Evolutionary conservation across 2,888 invertebrate species (phyloP).

Genomic region (Tortricodes alternella): DNA sequence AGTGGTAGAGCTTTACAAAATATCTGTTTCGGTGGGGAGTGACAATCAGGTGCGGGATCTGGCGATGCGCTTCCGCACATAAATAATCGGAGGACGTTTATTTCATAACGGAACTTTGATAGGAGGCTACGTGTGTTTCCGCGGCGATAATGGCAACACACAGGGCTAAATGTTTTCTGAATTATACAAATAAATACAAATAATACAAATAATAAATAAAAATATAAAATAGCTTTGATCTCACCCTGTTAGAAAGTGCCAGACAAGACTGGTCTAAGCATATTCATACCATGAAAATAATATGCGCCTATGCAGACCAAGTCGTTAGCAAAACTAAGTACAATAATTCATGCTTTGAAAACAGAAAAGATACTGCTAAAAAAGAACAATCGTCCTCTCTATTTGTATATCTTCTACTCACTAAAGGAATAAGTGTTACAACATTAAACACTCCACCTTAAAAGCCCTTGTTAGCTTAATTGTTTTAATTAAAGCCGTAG

Average conservation of each 20-base stretch:
- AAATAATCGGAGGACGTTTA: conserved; percentile 74
- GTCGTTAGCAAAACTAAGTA: too few relatives aligned
- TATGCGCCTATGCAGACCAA: too few relatives aligned
- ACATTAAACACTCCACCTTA: conserved; percentile 23
- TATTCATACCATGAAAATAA: too few relatives aligned
- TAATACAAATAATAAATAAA: too few relatives aligned
- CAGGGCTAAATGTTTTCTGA: not conserved
- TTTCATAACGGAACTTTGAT: conserved; percentile 75
- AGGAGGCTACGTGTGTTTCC: conserved; percentile 58
- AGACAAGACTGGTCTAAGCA: too few relatives aligned
- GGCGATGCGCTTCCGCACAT: conserved; percentile 65
- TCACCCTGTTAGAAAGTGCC: too few relatives aligned
- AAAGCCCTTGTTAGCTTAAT: conserved; percentile 28
- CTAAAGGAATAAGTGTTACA: conserved; percentile 11
- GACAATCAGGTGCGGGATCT: conserved; percentile 67
- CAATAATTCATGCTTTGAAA: too few relatives aligned
- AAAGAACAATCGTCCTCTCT: too few relatives aligned
- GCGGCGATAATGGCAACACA: conserved; percentile 31
- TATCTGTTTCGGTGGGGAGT: conserved; percentile 67
- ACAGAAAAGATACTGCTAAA: not conserved
- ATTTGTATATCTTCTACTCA: too few relatives aligned
- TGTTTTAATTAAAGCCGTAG: conserved; percentile 30
- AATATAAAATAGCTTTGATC: too few relatives aligned
- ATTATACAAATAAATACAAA: too few relatives aligned
- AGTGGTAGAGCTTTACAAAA: too few relatives aligned